phyloP scores from a whole-genome alignment of 2,888 invertebrate species.

The Piscicola geometra region DNA sequence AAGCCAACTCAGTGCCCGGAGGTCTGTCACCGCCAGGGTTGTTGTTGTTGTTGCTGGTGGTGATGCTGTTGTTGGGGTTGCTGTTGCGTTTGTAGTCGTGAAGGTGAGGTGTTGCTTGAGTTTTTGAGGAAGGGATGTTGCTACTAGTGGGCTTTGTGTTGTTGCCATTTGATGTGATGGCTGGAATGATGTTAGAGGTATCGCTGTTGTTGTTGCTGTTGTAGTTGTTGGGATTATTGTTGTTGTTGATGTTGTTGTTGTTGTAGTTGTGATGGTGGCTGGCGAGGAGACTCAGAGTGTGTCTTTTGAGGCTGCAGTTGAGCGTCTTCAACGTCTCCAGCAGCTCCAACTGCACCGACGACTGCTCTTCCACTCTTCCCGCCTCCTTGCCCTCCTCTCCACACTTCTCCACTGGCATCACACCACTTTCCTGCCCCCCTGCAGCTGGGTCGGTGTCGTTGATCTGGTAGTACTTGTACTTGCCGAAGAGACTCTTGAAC shows the following conservation, averaged over 20 bases:
- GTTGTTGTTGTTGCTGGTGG: not conserved
- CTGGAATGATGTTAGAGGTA: not conserved
- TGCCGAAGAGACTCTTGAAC: not conserved
- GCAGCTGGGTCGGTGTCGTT: not conserved
- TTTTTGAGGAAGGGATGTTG: too few species aligned
- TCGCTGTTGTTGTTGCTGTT: not conserved
- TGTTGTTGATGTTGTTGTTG: not conserved
- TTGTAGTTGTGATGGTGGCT: not conserved
- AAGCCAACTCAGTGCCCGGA: not conserved
- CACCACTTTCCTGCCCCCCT: not conserved
- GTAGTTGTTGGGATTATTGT: not conserved
- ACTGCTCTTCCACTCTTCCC: not conserved
- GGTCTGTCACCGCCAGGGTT: not conserved
- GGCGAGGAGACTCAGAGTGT: not conserved
- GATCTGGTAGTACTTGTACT: slow-evolving; percentile 13
- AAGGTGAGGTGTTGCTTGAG: too few species aligned
- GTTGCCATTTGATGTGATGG: too few species aligned
- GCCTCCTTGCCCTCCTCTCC: not conserved
- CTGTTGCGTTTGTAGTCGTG: too few species aligned
- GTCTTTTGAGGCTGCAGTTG: not conserved
- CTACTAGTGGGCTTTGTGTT: too few species aligned
- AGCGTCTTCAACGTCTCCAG: not conserved
- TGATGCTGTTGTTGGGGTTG: too few species aligned
- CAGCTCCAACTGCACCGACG: not conserved
- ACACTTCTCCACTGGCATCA: not conserved